Conservation (phyloP, 2,113 vertebrate genomes). For the Xiphorhynchus elegans region DNA sequence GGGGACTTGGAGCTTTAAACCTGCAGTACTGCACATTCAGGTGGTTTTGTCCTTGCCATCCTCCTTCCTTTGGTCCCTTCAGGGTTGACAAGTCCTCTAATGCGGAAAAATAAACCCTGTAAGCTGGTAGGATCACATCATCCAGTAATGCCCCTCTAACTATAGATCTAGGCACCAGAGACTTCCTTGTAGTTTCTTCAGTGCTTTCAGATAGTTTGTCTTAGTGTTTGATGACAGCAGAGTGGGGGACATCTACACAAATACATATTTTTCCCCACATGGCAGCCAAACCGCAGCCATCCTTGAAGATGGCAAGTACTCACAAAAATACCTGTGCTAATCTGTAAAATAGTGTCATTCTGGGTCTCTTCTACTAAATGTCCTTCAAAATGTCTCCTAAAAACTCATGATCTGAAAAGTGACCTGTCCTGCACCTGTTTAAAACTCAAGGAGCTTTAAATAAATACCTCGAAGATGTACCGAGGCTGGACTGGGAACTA, state of each 20-base stretch:
- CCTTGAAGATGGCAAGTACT: neutral
- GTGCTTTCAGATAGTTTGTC: neutral
- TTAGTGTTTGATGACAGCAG: neutral
- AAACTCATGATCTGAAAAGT: neutral
- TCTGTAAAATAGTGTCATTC: neutral
- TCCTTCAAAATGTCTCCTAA: neutral
- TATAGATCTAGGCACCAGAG: neutral
- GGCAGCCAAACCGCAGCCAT: neutral
- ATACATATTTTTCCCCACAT: fast-evolving
- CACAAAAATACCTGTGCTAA: neutral
- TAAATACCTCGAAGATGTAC: neutral
- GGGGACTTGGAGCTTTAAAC: conserved; percentile 7
- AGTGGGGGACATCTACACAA: neutral
- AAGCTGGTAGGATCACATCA: neutral
- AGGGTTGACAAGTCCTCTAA: neutral
- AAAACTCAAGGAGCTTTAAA: neutral
- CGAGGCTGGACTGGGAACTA: neutral
- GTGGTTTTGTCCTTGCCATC: conserved; percentile 2
- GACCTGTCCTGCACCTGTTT: neutral
- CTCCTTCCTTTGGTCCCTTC: neutral
- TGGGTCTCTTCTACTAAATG: fast-evolving
- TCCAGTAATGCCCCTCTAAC: neutral
- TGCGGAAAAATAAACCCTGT: neutral
- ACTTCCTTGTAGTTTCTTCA: neutral
- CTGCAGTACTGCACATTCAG: neutral